Conservation (phyloP, 2,113 vertebrate species). For the Rattus rattus region DNA sequence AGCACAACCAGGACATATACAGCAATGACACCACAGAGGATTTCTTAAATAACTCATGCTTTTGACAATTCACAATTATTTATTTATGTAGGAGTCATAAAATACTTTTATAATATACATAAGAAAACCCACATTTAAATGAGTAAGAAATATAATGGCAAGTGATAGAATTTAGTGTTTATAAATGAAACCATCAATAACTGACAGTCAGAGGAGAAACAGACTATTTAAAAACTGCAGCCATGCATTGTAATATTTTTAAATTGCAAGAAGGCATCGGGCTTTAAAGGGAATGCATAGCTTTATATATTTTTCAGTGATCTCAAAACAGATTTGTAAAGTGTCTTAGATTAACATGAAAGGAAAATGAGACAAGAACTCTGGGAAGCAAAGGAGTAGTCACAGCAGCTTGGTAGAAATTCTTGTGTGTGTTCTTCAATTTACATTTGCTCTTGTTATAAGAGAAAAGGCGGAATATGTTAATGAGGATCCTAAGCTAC, state of each 20-base stretch:
- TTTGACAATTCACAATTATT: constrained; percentile 58
- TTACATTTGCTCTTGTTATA: constrained; percentile 76
- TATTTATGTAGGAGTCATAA: constrained; percentile 83
- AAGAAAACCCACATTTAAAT: constrained; percentile 72
- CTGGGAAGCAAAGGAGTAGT: constrained; percentile 70
- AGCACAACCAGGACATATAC: accelerated
- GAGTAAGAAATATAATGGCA: constrained; percentile 70
- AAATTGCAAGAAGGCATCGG: constrained; percentile 40
- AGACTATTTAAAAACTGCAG: constrained; percentile 57
- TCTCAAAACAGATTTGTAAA: constrained; percentile 45
- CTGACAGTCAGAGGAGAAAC: constrained; percentile 55
- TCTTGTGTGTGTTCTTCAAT: constrained; percentile 48
- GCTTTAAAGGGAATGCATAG: constrained; percentile 59
- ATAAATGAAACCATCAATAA: constrained; percentile 71
- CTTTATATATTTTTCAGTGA: constrained; percentile 68
- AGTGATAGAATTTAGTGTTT: constrained; percentile 85
- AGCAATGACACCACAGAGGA: neutral
- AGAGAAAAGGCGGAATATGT: constrained; percentile 35
- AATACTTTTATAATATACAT: constrained; percentile 82
- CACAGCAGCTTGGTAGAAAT: constrained; percentile 82
- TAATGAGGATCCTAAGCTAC: constrained; percentile 51
- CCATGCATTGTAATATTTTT: constrained; percentile 58
- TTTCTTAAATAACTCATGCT: neutral
- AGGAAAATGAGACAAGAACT: constrained; percentile 45
- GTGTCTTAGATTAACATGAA: neutral